Base-by-base conservation (phyloP, 2,888 invertebrate species). In the Neelides folsomi region DNA sequence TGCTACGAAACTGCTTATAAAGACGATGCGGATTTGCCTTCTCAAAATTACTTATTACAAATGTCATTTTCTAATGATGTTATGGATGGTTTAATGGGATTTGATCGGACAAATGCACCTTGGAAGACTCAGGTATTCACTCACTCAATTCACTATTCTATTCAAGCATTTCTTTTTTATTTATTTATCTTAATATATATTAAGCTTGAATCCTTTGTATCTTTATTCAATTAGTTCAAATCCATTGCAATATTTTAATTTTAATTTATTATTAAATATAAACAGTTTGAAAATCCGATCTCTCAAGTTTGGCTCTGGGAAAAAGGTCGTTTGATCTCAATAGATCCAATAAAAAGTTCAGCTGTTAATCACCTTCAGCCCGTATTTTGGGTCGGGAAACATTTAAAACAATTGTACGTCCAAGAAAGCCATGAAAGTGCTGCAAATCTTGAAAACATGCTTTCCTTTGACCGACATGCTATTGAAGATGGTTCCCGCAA, bases 291-390 rank as follows among this genome's bases (percentile, higher is more conserved):
- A 47, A 79, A 83, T 38, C 90, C 92, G 0, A 82, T 93, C 58
- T 89, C 89, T 0, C 81, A 81, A 65, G 83, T 87, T 59, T 94
- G 93, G 93, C 77, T 80, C n/a, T 76, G 86, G 55, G 75, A 78
- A 47, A 77, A 78, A 16, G 80, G 80, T 2, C 72, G 77, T 42
- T 67, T 94, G 41, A 74, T 79, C 62, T 71, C 76, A 56, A 74
- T 90, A 20, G 83, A 89, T 72, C 76, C 88, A 53, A 81, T 90
- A 60, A 78, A 79, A 68, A 48, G 54, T 36, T 60, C 58, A 4
- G 58, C 64, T 1, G 35, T 55, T 10, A 44, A 56, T 1, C 52
- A 57, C 0, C 66, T 71, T 19, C 69, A 71, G 50, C 86, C 87
- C 0, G 77, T 82, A 0, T 73, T 90, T n/a, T 90, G 89, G 69